phyloP scores from a whole-genome alignment of 2,113 vertebrate species.

The Stomatorhinus ivindoensis region DNA sequence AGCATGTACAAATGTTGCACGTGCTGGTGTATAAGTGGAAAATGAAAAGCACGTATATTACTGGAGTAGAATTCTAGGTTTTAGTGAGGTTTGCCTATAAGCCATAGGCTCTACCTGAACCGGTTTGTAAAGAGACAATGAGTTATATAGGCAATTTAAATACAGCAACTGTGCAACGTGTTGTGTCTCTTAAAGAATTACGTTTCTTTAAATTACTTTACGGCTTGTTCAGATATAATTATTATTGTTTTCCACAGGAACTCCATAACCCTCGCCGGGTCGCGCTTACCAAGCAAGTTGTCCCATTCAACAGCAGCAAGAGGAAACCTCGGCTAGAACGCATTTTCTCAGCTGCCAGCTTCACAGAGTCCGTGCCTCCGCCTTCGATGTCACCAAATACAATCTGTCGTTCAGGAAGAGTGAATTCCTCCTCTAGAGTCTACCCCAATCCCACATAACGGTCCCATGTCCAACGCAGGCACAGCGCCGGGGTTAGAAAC shows the following conservation, averaged over 20 bases:
- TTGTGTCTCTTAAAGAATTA: neutral
- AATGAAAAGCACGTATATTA: neutral
- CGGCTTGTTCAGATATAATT: neutral
- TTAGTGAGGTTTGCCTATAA: neutral
- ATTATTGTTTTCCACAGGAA: neutral
- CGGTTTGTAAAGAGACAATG: neutral
- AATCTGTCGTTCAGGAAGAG: constrained; percentile 16
- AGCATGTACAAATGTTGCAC: neutral
- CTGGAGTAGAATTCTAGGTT: neutral
- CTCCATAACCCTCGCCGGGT: neutral
- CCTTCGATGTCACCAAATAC: constrained; percentile 19
- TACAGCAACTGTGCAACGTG: neutral
- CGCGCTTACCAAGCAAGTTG: constrained; percentile 67
- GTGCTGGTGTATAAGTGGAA: neutral
- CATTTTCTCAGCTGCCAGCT: constrained; percentile 50
- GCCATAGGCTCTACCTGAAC: neutral
- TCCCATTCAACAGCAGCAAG: constrained; percentile 68
- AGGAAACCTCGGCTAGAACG: constrained; percentile 60
- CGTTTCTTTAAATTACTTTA: neutral
- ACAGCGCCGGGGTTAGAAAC: neutral
- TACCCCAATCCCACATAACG: neutral
- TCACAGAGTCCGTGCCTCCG: constrained; percentile 19
- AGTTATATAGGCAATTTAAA: neutral
- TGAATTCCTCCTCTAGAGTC: constrained; percentile 6
- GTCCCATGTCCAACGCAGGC: constrained; percentile 20